Base-by-base conservation (phyloP, 2,888 invertebrate species). In the Eupithecia pulchellata region DNA sequence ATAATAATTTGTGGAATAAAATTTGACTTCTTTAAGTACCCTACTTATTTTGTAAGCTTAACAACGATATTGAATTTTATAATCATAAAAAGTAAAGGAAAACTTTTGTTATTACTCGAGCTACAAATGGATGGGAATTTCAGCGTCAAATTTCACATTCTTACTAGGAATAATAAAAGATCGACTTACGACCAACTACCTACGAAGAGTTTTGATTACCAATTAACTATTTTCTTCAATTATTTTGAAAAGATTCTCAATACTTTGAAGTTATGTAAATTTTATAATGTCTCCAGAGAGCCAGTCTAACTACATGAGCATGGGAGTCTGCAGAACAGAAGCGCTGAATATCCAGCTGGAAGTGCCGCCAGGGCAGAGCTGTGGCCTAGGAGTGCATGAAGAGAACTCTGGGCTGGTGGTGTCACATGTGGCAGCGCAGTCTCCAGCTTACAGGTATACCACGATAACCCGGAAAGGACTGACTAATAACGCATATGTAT, bases 291-390 rank as follows among this genome's bases (percentile, higher is more conserved):
- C 5, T 57, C 34, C 79, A 85, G 91, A 91, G 34, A 89, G 83
- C 71, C 92, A 92, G 80, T 92, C 91, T 74, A 91, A 90, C 82
- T 92, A 91, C 81, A 91, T 92, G 87, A 91, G 89, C 64, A 90
- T 93, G 85, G 94, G 92, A 0, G 90, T 94, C 1, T 94, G 94
- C 76, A 86, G 93, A 63, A 91, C 92, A 1, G 94, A 94, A 73
- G 89, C 93, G 0, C 75, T 94, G 72, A 93, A 92, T 71, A 85
- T 93, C 20, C 93, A 94, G 69, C 77, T 94, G 61, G 94, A 94
- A 80, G 92, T 94, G 9, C 90, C 91, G n/a, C 88, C 94, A 2
- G 91, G 91, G 0, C 94, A 94, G 67, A 91, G 89, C 79, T 90
- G 91, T 39, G 94, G 94, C 0, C 73, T 94, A 29, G 89, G 91